Evolutionary conservation across 2,113 vertebrate species (phyloP).

Genomic region (Lota lota): DNA sequence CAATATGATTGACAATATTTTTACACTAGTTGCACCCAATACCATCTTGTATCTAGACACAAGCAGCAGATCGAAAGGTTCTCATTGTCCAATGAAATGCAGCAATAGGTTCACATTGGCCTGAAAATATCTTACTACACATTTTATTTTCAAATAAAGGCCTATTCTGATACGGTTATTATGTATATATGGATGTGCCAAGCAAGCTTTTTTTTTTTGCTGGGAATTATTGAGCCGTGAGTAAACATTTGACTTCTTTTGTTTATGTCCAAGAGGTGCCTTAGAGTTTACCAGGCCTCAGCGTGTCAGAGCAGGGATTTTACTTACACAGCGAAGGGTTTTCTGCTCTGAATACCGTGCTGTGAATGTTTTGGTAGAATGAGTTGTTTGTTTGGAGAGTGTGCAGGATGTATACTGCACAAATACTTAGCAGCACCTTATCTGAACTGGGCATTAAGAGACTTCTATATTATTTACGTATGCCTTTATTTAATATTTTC

Average conservation of each 20-base stretch:
- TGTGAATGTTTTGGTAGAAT: conserved; percentile 22
- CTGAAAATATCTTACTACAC: no score
- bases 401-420: neutral
- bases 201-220: no score
- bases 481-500: neutral
- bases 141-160: no score
- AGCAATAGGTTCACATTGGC: no score
- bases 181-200: no score
- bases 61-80: no score
- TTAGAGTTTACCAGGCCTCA: conserved; percentile 4
- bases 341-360: conserved; percentile 9
- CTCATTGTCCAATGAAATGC: no score
- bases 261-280: conserved; percentile 19
- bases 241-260: conserved; percentile 15
- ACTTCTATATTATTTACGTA: conserved; percentile 5
- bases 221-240: conserved; percentile 4
- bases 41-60: no score
- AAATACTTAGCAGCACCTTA: conserved; percentile 25
- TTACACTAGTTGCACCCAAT: no score
- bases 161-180: no score
- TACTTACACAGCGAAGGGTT: conserved; percentile 8
- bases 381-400: neutral
- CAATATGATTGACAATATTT: no score
- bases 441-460: conserved; percentile 15
- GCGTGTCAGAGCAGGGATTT: neutral